Evolutionary conservation across 2,113 vertebrate species (phyloP).

Genomic region (Megaceryle maxima): DNA sequence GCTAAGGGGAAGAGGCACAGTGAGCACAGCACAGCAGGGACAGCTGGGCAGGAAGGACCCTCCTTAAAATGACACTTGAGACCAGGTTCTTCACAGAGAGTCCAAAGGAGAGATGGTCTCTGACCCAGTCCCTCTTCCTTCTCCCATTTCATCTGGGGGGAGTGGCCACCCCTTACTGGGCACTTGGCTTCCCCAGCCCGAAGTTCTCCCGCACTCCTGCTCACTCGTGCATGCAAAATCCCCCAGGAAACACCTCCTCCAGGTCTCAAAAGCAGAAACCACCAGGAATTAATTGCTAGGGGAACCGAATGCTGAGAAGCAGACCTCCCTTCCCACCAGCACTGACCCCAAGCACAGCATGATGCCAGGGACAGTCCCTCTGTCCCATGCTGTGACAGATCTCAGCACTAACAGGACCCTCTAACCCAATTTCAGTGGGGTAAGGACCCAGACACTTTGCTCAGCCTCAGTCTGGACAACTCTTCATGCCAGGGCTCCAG

Average conservation of each 20-base stretch:
- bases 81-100: neutral
- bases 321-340: neutral
- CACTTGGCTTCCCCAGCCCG: accelerated
- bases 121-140: neutral
- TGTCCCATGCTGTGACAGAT: neutral
- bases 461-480: neutral
- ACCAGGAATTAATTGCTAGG: neutral
- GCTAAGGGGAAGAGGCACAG: neutral
- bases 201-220: neutral
- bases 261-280: neutral
- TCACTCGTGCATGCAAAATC: neutral
- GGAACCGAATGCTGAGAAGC: neutral
- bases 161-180: neutral
- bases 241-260: neutral
- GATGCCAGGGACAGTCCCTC: neutral
- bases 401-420: neutral
- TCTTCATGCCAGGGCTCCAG: accelerated
- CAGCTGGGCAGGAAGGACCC: neutral
- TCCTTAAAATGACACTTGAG: neutral
- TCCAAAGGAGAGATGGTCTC: neutral
- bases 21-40: neutral
- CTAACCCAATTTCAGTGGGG: neutral
- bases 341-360: accelerated
- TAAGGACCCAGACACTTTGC: neutral
- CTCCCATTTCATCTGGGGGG: neutral